phyloP scores from a whole-genome alignment of 1,140 invertebrate genomes.

The Sitobion miscanthi region DNA sequence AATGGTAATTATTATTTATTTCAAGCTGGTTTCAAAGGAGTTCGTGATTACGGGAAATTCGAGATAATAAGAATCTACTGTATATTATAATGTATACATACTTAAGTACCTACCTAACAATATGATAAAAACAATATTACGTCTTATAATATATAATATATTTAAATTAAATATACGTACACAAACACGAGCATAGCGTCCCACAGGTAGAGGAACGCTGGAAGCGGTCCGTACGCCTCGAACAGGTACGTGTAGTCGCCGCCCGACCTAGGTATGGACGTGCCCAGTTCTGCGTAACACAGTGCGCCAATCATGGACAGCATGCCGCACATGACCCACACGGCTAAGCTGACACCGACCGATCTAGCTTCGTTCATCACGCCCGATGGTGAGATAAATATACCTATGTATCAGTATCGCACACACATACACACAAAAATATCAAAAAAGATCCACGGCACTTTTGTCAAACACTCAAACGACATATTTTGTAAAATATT shows the following conservation, averaged over 20 bases:
- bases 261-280: slow-evolving; percentile 81
- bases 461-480: no score
- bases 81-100: no score
- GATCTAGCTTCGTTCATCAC: slow-evolving; percentile 87
- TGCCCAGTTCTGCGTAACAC: slow-evolving; percentile 95
- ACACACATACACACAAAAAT: neutral
- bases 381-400: slow-evolving; percentile 96
- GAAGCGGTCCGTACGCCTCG: slow-evolving; percentile 89
- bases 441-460: neutral
- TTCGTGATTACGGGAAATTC: no score
- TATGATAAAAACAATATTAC: no score
- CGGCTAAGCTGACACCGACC: slow-evolving; percentile 83
- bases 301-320: slow-evolving; percentile 88
- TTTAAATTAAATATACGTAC: slow-evolving; percentile 65
- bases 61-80: no score
- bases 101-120: no score
- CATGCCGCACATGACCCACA: slow-evolving; percentile 88
- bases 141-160: no score
- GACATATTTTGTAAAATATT: no score
- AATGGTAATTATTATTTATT: no score
- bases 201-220: slow-evolving; percentile 94
- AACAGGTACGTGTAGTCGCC: slow-evolving; percentile 93
- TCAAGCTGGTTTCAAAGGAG: no score
- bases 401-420: slow-evolving; percentile 64
- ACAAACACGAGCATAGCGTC: slow-evolving; percentile 83